These are phyloP conservation scores for Melikaiella ostensackeni DNA, from an alignment of 2,888 invertebrate species.

Conservation along the genomic window DNA sequence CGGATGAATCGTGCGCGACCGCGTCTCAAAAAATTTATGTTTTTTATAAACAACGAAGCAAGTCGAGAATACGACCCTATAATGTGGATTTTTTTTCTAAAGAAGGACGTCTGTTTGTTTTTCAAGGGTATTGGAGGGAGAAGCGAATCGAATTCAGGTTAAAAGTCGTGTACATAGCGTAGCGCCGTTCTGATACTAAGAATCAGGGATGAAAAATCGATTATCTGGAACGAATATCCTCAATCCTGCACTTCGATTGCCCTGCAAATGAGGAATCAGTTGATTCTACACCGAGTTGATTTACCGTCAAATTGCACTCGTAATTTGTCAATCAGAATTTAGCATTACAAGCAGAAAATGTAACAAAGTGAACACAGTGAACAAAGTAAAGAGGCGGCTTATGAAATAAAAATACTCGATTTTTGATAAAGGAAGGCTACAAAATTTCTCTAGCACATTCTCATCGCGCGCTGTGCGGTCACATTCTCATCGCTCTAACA, in stretches of 20 bases:
- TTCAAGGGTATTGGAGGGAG: constrained; percentile 12
- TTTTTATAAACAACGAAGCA: constrained; percentile 37
- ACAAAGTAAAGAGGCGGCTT: background rate
- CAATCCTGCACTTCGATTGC: constrained; percentile 14
- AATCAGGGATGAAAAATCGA: constrained; percentile 43
- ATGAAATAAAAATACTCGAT: background rate
- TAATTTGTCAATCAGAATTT: background rate
- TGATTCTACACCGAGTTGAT: background rate
- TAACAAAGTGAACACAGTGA: no score
- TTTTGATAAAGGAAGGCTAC: background rate
- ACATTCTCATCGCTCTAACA: no score
- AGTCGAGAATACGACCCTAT: constrained; percentile 22
- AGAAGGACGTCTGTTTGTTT: constrained; percentile 44
- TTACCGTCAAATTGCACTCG: background rate
- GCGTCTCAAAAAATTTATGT: constrained; percentile 47
- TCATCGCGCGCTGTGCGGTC: no score
- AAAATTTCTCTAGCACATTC: no score
- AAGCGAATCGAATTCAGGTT: constrained; percentile 54
- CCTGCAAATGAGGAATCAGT: constrained; percentile 8
- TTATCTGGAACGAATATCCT: constrained; percentile 34
- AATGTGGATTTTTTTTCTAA: constrained; percentile 33
- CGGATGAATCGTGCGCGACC: constrained; percentile 55
- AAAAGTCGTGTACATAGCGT: constrained; percentile 51
- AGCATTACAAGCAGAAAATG: background rate
- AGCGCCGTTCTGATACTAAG: constrained; percentile 13